These are phyloP conservation scores for Trypoxylon attenuatum DNA, from an alignment of 2,888 invertebrate species.

Conservation along the genomic window DNA sequence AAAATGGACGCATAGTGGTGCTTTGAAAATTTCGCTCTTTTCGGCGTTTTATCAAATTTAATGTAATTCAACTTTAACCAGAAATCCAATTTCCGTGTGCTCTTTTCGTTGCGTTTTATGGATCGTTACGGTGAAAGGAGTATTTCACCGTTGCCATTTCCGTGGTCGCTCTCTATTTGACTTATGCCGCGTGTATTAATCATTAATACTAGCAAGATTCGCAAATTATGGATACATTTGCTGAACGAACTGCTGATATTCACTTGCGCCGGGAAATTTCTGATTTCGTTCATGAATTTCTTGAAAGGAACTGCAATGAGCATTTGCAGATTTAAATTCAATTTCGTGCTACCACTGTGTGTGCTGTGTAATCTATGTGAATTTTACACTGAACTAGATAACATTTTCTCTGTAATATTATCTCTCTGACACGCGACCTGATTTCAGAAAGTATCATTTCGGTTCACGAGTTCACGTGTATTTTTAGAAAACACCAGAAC, in stretches of 20 bases:
- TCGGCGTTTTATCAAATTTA: not conserved
- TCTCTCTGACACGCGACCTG: no score
- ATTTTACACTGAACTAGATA: no score
- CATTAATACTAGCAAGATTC: slow-evolving; percentile 17
- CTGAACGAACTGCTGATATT: no score
- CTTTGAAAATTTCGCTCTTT: slow-evolving; percentile 17
- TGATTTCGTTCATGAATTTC: slow-evolving; percentile 16
- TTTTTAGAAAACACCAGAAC: no score
- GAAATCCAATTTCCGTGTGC: slow-evolving; percentile 18
- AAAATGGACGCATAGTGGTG: no score
- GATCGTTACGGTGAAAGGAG: slow-evolving; percentile 11
- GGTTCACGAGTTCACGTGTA: no score
- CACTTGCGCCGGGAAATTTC: not conserved
- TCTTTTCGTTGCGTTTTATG: slow-evolving; percentile 20
- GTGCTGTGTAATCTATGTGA: no score
- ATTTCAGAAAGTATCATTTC: no score
- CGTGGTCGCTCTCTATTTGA: not conserved
- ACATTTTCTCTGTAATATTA: no score
- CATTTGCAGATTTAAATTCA: slow-evolving; percentile 10
- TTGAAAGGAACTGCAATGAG: not conserved
- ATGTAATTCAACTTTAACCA: slow-evolving; percentile 16
- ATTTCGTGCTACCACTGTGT: no score
- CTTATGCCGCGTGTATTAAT: slow-evolving; percentile 15
- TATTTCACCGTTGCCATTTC: slow-evolving; percentile 6
- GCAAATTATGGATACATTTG: no score